Percentiles rank a stretch among this genome's conserved stretches.
Evolutionary conservation across 2,113 vertebrate species (phyloP).

Genomic region (Romanogobio albipinnatus): DNA sequence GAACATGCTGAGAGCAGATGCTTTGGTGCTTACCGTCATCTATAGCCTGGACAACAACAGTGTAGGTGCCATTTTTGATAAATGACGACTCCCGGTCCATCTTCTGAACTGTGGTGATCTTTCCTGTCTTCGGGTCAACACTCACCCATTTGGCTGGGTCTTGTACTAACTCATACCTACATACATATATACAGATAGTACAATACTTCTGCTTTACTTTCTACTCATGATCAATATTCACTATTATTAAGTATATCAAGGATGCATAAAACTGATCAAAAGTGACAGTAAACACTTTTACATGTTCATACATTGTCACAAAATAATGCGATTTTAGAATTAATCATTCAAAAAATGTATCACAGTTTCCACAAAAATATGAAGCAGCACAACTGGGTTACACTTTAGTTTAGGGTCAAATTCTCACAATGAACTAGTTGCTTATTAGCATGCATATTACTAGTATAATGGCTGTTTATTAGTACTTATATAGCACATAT

Average conservation of each 20-base stretch:
- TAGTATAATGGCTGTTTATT: too few relatives aligned
- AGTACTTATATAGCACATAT: too few relatives aligned
- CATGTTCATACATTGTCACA: too few relatives aligned
- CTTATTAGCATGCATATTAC: too few relatives aligned
- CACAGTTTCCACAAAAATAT: too few relatives aligned
- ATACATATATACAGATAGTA: neutral
- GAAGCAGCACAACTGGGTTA: too few relatives aligned
- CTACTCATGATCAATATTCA: neutral
- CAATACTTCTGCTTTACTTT: neutral
- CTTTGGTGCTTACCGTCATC: conserved; percentile 73
- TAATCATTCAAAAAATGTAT: too few relatives aligned
- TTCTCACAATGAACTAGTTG: too few relatives aligned
- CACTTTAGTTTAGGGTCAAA: too few relatives aligned
- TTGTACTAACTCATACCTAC: conserved; percentile 68
- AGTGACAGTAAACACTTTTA: neutral
- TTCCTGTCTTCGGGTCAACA: conserved; percentile 75
- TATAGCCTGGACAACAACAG: conserved; percentile 66
- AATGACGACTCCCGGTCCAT: conserved; percentile 78
- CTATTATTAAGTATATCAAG: neutral
- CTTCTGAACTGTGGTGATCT: conserved; percentile 66
- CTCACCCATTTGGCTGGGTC: conserved; percentile 78
- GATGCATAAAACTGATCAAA: neutral
- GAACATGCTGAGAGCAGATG: neutral
- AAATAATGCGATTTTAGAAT: too few relatives aligned
- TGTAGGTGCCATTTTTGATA: conserved; percentile 71